phyloP scores from a whole-genome alignment of 2,113 vertebrate genomes.

The Narcine bancroftii region DNA sequence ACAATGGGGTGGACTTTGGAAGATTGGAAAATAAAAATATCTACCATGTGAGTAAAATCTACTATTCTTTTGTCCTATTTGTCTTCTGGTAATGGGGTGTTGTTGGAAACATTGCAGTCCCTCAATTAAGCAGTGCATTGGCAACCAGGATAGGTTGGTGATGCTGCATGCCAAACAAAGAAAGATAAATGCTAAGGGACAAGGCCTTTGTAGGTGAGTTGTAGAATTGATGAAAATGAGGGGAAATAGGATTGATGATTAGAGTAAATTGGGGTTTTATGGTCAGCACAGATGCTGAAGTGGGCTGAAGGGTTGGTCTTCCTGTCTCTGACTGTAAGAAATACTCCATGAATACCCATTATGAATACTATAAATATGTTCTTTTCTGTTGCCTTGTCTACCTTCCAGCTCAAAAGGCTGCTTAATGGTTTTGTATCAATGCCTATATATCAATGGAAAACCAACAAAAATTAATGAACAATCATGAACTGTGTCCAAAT shows the following conservation, averaged over 20 bases:
- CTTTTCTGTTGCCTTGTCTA: neutral
- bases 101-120: neutral
- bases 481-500: neutral
- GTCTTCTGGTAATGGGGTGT: neutral
- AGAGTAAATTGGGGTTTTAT: too few species aligned
- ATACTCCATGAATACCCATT: neutral
- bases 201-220: neutral
- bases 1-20: too few species aligned
- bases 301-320: too few species aligned
- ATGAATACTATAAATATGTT: neutral
- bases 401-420: neutral
- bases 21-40: neutral
- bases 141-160: neutral
- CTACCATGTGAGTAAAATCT: neutral
- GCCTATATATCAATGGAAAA: neutral
- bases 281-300: too few species aligned
- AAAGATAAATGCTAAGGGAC: neutral
- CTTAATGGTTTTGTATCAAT: neutral
- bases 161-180: neutral
- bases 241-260: too few species aligned
- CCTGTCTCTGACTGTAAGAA: neutral
- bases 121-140: neutral
- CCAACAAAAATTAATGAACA: neutral
- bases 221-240: too few species aligned
- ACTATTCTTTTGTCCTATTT: neutral